Evolutionary conservation across 2,888 invertebrate species (phyloP).

Genomic region (Lypha dubia): DNA sequence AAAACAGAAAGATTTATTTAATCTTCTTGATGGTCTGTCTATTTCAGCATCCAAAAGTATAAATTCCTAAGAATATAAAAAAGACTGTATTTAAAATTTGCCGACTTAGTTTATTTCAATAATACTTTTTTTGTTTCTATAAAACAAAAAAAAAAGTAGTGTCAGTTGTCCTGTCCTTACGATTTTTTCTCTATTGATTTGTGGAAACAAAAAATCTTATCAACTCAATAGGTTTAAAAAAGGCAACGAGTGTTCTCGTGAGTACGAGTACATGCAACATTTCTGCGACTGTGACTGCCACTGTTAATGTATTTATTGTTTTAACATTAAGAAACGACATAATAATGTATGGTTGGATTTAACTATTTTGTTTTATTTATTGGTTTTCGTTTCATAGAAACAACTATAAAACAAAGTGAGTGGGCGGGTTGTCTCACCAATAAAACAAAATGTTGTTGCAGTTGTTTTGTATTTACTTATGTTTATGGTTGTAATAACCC

Average conservation of each 20-base stretch:
- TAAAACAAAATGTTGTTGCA: slow-evolving; percentile 64
- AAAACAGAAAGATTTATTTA: slow-evolving; percentile 48
- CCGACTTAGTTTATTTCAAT: slow-evolving; percentile 46
- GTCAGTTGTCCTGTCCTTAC: neutral
- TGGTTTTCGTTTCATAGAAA: slow-evolving; percentile 29
- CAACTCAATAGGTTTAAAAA: slow-evolving; percentile 26
- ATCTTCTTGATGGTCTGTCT: slow-evolving; percentile 35
- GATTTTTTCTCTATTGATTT: slow-evolving; percentile 49
- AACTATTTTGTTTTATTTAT: slow-evolving; percentile 52
- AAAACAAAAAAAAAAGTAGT: slow-evolving; percentile 27
- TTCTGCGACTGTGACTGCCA: slow-evolving; percentile 34
- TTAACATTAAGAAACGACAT: slow-evolving; percentile 68
- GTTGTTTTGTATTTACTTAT: slow-evolving; percentile 55
- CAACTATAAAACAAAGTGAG: slow-evolving; percentile 35
- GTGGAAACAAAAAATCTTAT: slow-evolving; percentile 59
- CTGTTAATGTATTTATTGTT: slow-evolving; percentile 64
- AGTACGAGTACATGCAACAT: neutral
- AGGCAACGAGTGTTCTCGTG: neutral
- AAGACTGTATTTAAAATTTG: slow-evolving; percentile 39
- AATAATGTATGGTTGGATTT: slow-evolving; percentile 65
- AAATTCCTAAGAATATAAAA: slow-evolving; percentile 45
- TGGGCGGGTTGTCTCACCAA: slow-evolving; percentile 67
- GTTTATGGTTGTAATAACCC: slow-evolving; percentile 47
- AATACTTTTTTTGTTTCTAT: neutral
- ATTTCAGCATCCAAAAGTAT: slow-evolving; percentile 23